Conservation (phyloP, 2,888 invertebrate species). For the Sicus ferrugineus region DNA sequence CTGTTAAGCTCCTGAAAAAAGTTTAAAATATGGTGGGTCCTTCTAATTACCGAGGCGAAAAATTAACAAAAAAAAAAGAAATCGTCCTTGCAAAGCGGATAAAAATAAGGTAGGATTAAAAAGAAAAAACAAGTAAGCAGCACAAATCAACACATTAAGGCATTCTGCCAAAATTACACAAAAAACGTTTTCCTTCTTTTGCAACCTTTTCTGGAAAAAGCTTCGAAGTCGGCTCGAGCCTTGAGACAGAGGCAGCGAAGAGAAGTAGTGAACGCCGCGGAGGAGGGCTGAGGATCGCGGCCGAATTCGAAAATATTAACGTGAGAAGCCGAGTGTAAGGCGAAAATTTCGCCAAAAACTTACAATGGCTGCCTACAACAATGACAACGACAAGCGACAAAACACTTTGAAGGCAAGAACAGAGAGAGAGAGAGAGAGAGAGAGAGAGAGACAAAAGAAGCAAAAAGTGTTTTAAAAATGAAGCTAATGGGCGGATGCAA, state of each 20-base stretch:
- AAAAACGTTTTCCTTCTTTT: not conserved
- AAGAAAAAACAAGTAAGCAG: not conserved
- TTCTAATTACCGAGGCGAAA: too few species aligned
- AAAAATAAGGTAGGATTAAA: not conserved
- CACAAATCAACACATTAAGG: not conserved
- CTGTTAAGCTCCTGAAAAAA: too few species aligned
- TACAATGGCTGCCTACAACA: conserved; percentile 23
- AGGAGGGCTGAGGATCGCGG: not conserved
- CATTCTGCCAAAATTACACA: conserved; percentile 22
- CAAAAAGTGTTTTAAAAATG: too few species aligned
- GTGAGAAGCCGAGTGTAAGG: conserved; percentile 24
- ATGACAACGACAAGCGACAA: conserved; percentile 5
- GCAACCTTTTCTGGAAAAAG: conserved; percentile 5
- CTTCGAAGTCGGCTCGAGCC: not conserved
- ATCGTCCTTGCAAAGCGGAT: too few species aligned
- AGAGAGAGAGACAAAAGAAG: conserved; percentile 5
- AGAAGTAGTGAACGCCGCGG: not conserved
- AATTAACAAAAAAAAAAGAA: too few species aligned
- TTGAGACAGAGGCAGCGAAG: not conserved
- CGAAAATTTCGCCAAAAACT: conserved; percentile 20
- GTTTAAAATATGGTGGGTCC: too few species aligned
- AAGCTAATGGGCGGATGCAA: too few species aligned
- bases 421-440: not conserved
- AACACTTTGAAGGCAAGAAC: not conserved
- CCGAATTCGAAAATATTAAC: conserved; percentile 7